A percentile compares a stretch with the other conserved stretches of the same genome.
Evolutionary conservation across 2,797 vertebrate species (phyloP).

Genomic region (Perodicticus potto): DNA sequence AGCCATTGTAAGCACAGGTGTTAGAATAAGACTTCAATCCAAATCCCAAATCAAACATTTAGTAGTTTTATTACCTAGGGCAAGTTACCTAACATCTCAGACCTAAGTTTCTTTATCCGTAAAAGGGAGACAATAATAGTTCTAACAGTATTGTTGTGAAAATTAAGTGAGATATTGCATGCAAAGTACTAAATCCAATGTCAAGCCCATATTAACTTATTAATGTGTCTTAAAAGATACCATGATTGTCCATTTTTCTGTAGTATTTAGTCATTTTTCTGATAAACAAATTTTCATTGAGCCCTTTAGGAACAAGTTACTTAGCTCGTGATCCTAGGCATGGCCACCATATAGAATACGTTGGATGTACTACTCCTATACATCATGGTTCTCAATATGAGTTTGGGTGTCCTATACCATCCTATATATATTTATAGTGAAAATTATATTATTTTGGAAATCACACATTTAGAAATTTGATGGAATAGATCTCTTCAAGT

Average conservation of each 20-base stretch:
- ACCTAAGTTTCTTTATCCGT: neutral
- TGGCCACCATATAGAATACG: neutral
- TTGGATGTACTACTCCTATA: neutral
- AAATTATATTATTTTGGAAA: slow-evolving; percentile 30
- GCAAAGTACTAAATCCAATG: neutral
- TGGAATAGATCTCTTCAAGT: neutral
- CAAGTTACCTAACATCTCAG: neutral
- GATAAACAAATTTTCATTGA: slow-evolving; percentile 24
- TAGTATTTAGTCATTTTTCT: neutral
- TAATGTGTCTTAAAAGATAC: neutral
- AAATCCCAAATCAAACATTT: slow-evolving; percentile 4
- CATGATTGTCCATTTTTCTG: neutral
- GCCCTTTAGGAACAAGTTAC: neutral
- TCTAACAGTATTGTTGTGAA: slow-evolving; percentile 18
- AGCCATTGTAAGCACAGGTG: slow-evolving; percentile 16
- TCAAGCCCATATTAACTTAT: neutral
- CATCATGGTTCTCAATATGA: neutral
- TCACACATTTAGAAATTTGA: slow-evolving; percentile 22
- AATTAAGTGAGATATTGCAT: neutral
- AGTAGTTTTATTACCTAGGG: neutral
- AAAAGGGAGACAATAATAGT: neutral
- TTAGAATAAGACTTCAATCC: slow-evolving; percentile 30
- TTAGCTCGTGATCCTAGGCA: neutral
- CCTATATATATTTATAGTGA: slow-evolving; percentile 6
- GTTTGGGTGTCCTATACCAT: neutral